A percentile compares a stretch with the other conserved stretches of the same genome.
Evolutionary conservation across 1,140 invertebrate genomes (phyloP).

Genomic region (Eufriesea mexicana): DNA sequence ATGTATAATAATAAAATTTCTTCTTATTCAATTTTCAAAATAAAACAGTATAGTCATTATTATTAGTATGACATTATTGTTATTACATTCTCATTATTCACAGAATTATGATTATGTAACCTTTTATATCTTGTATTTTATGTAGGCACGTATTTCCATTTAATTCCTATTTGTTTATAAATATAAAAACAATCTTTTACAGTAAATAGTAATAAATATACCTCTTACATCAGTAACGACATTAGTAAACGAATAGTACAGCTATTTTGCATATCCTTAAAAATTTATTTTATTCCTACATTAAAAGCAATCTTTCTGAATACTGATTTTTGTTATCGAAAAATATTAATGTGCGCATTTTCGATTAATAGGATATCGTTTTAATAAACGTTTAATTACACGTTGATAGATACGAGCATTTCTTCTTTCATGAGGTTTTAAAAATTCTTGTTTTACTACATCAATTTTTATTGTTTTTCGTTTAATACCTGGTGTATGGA

Average conservation of each 20-base stretch:
- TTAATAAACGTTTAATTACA: conserved; percentile 84
- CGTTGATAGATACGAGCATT: conserved; percentile 86
- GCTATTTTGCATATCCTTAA: not conserved
- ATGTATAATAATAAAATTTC: not conserved
- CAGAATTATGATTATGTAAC: not conserved
- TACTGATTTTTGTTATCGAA: not conserved
- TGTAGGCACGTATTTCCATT: not conserved
- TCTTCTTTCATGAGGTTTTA: conserved; percentile 83
- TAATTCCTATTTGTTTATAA: not conserved
- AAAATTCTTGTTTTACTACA: conserved; percentile 60
- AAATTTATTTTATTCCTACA: not conserved
- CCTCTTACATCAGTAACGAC: not conserved
- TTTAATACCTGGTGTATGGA: conserved; percentile 89
- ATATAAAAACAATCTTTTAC: not conserved
- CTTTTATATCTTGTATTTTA: not conserved
- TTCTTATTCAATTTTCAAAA: not conserved
- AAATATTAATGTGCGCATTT: conserved; percentile 50
- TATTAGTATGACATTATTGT: not conserved
- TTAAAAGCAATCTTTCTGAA: not conserved
- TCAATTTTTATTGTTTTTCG: conserved; percentile 75
- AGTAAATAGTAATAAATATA: not conserved
- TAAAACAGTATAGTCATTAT: too few relatives aligned
- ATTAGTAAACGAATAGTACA: not conserved
- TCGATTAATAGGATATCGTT: conserved; percentile 83
- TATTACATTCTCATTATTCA: not conserved